Evolutionary conservation across 2,888 invertebrate genomes (phyloP), one percentile per base, ranked within the genome.

Genomic region (Polylopha cassiicola): DNA sequence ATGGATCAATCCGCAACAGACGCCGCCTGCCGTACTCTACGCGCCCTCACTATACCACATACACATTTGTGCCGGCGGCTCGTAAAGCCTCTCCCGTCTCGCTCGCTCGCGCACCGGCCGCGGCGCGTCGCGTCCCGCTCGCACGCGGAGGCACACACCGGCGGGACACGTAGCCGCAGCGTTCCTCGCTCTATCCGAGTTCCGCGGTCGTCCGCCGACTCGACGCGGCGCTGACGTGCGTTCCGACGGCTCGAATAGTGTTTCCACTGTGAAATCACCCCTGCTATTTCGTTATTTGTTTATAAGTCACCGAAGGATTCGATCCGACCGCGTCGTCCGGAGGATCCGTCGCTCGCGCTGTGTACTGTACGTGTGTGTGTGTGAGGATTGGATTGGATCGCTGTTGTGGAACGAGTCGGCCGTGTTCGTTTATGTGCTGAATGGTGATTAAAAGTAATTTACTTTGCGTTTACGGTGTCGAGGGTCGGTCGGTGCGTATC

Each of bases 371-470:
- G 61, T 67, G 69, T 65, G 64, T 65, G 57, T 70, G 75, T 73
- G 63, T 61, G n/a, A n/a, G n/a, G n/a, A 55, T 56, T 61, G 47
- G 58, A 59, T 57, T 55, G 56, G 52, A 60, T 70, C 68, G 61
- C 66, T 62, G 61, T 71, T 68, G 75, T 73, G 67, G 69, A 78
- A 73, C 75, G 67, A 54, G 65, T 71, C 64, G 71, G 61, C 73
- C 68, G 73, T 73, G 76, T 73, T 69, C 73, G 63, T 77, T 73
- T 74, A 65, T 74, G 77, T 79, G 79, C 70, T 76, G 76, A 77
- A 78, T 80, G 74, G 82, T 85, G 82, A 80, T 79, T 78, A 80
- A 69, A 77, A 74, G 77, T 77, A 82, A 81, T 81, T 82, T 76
- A 72, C 73, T 76, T 75, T 66, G 74, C 73, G 74, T 81, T 80